These are phyloP conservation scores for Neosalanx taihuensis DNA, from an alignment of 2,797 vertebrate genomes.

Conservation along the genomic window DNA sequence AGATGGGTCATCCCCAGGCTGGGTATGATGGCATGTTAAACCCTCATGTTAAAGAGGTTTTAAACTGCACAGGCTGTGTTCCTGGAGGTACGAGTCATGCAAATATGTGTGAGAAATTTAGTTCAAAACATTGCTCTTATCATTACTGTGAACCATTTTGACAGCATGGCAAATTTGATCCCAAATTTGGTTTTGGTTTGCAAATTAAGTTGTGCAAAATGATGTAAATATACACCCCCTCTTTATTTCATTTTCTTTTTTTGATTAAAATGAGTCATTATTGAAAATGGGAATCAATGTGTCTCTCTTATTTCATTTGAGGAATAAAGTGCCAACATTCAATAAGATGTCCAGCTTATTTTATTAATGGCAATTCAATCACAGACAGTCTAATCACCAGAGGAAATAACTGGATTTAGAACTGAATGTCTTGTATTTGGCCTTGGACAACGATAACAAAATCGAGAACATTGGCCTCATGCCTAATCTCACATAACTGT, in stretches of 20 bases:
- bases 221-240: constrained; percentile 67
- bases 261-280: constrained; percentile 60
- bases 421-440: background rate
- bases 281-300: constrained; percentile 35
- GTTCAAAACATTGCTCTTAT: constrained; percentile 40
- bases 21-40: constrained; percentile 30
- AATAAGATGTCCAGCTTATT: constrained; percentile 6
- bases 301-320: constrained; percentile 22
- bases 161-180: constrained; percentile 61
- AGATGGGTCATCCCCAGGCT: constrained; percentile 1
- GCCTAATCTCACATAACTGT: background rate
- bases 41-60: constrained; percentile 14
- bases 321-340: background rate
- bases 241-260: constrained; percentile 48
- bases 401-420: constrained; percentile 2
- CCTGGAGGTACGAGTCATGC: constrained; percentile 32
- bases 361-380: constrained; percentile 1
- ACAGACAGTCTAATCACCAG: background rate
- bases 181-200: constrained; percentile 56
- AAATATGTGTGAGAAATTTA: constrained; percentile 33
- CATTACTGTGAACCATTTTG: constrained; percentile 56
- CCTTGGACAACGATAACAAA: background rate
- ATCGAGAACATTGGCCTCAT: background rate
- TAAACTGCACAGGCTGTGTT: constrained; percentile 22
- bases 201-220: constrained; percentile 59